Base-by-base conservation (phyloP, 2,113 vertebrate genomes). In the Eulacestoma nigropectus region DNA sequence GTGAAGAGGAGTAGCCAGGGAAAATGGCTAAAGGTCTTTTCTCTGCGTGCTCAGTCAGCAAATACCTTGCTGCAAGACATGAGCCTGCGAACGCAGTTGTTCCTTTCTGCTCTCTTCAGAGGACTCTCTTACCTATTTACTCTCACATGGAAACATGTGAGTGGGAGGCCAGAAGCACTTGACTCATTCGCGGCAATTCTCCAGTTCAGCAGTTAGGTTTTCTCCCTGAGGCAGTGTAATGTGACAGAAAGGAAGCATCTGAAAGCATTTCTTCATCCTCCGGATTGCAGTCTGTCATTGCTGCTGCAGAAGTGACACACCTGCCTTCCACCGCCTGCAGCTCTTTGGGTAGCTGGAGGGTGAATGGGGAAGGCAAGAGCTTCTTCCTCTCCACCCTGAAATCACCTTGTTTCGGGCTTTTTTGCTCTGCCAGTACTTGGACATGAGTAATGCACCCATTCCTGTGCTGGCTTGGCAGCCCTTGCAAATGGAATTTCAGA, bases 181-280 rank as follows among this genome's bases (percentile, higher is more conserved):
- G 75, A 96, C 83, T 95, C 87, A 90, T 90, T 94, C 92, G 84
- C 13, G 1, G 89, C 87, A 96, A 60, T 88, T 95, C 94, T 94
- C 73, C 67, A 73, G 79, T 88, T 96, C 88, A 87, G 82, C 92
- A 88, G 72, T 85, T 67, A 81, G 69, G 52, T 88, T 95, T 96
- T 94, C 87, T 93, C 84, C 95, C 91, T 1, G 62, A 89, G 87
- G 95, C 91, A 14, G 44, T 94, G 88, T 87, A 94, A 88, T 91
- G 57, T 92, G 94, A 94, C 79, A 93, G 96, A 95, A 93, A 94
- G 91, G 90, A 96, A 95, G 75, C 79, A 67, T 87, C 70, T 95
- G 77, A 94, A 81, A 90, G 52, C 78, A 44, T 90, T 96, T 95
- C 90, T 95, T 90, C 89, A 92, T 95, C 87, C 55, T 93, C 55